Conservation (phyloP, 2,113 vertebrate genomes). For the Prochilodus magdalenae region DNA sequence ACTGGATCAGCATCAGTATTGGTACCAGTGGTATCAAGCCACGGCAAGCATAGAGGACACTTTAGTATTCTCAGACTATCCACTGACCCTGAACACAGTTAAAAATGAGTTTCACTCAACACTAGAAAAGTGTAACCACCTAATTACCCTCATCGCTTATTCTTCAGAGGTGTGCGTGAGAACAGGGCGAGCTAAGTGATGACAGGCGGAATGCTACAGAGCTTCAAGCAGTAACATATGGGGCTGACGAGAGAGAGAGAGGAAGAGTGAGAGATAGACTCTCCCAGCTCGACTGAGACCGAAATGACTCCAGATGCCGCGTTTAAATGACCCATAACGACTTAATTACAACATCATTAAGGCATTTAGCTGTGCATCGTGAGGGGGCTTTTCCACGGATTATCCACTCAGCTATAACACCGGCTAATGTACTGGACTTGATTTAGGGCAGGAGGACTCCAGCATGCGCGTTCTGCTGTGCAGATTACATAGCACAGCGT, state of each 20-base stretch:
- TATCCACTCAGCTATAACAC: constrained; percentile 12
- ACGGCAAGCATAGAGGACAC: too few relatives aligned
- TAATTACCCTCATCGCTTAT: background rate
- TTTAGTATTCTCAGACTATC: background rate
- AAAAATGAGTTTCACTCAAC: background rate
- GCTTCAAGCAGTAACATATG: background rate
- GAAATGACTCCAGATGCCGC: constrained; percentile 45
- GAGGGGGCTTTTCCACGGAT: constrained; percentile 23
- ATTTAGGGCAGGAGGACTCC: constrained; percentile 4
- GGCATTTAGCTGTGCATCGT: constrained; percentile 24
- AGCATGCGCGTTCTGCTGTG: background rate
- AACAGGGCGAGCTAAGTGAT: background rate
- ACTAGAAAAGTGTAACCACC: background rate
- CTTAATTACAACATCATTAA: constrained; percentile 44
- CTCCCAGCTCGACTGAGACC: background rate
- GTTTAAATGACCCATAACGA: constrained; percentile 45
- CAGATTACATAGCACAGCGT: background rate
- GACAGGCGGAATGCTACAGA: background rate
- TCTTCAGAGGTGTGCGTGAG: background rate
- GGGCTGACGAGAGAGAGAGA: background rate
- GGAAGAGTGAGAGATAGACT: background rate
- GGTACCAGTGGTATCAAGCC: too few relatives aligned
- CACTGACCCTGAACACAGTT: background rate
- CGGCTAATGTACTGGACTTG: constrained; percentile 24
- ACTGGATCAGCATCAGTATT: too few relatives aligned